Conservation (phyloP, 2,888 invertebrate genomes). For the Nudaria mundana region DNA sequence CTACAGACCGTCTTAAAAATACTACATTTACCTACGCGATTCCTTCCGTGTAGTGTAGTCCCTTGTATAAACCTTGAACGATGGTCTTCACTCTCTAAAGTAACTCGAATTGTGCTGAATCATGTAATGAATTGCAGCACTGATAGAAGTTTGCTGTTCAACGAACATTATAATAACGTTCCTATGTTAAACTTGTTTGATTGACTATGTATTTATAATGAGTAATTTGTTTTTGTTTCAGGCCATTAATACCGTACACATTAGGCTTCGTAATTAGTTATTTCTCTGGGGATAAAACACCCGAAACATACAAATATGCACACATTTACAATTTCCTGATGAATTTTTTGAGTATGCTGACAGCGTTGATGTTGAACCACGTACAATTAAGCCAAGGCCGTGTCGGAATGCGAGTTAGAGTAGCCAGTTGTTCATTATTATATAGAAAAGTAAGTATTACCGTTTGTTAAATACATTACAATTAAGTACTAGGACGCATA, state of each 20-base stretch:
- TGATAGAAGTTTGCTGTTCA: neutral
- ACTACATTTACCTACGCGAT: too few relatives aligned
- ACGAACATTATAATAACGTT: neutral
- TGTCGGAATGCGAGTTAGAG: slow-evolving; percentile 88
- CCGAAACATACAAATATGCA: slow-evolving; percentile 77
- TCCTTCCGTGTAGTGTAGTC: neutral
- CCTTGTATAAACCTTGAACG: neutral
- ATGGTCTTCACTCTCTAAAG: neutral
- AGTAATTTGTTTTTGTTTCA: slow-evolving; percentile 50
- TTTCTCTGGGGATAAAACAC: slow-evolving; percentile 77
- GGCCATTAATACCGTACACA: slow-evolving; percentile 83
- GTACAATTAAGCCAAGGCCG: slow-evolving; percentile 77
- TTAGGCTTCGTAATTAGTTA: slow-evolving; percentile 84
- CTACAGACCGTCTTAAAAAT: too few relatives aligned
- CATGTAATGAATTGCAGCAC: neutral
- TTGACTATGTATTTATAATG: neutral
- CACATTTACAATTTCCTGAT: slow-evolving; percentile 85
- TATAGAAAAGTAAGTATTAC: slow-evolving; percentile 89
- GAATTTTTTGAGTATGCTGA: slow-evolving; percentile 79
- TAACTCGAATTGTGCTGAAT: neutral
- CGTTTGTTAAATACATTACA: neutral
- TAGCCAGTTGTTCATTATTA: slow-evolving; percentile 89
- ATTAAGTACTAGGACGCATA: too few relatives aligned
- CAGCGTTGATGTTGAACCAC: slow-evolving; percentile 85
- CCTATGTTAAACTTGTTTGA: too few relatives aligned